phyloP scores from a whole-genome alignment of 1,140 invertebrate genomes.

The Sitobion miscanthi region DNA sequence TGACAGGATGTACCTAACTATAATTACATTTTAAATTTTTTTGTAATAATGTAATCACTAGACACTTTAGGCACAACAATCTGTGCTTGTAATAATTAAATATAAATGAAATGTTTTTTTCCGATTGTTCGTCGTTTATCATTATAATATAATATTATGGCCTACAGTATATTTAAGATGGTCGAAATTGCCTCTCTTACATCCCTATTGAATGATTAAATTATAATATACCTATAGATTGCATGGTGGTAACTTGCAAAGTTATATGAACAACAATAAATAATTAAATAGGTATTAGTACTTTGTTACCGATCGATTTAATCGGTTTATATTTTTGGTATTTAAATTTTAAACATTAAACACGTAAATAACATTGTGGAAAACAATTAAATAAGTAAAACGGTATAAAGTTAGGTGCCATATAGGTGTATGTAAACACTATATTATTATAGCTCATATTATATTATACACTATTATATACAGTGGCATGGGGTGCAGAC shows the following conservation, averaged over 20 bases:
- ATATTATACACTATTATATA: too few species aligned
- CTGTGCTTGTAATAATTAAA: not conserved
- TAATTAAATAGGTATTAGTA: not conserved
- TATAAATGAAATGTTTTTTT: not conserved
- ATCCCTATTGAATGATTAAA: not conserved
- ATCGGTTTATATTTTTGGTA: not conserved
- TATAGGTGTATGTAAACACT: not conserved
- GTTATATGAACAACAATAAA: not conserved
- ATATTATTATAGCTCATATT: not conserved
- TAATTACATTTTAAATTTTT: not conserved
- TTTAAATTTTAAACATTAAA: not conserved
- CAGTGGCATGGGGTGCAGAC: not conserved
- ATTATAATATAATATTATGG: not conserved
- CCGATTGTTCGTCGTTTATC: not conserved
- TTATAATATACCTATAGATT: too few species aligned
- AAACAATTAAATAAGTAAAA: not conserved
- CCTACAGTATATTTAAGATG: not conserved
- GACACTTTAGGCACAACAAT: too few species aligned
- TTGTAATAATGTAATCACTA: not conserved
- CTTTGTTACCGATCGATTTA: not conserved
- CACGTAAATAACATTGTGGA: too few species aligned
- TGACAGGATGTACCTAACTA: not conserved
- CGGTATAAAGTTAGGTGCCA: not conserved
- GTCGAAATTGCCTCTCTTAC: not conserved
- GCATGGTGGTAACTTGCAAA: not conserved